phyloP scores from a whole-genome alignment of 2,888 invertebrate species.

The Parnassius glacialis region DNA sequence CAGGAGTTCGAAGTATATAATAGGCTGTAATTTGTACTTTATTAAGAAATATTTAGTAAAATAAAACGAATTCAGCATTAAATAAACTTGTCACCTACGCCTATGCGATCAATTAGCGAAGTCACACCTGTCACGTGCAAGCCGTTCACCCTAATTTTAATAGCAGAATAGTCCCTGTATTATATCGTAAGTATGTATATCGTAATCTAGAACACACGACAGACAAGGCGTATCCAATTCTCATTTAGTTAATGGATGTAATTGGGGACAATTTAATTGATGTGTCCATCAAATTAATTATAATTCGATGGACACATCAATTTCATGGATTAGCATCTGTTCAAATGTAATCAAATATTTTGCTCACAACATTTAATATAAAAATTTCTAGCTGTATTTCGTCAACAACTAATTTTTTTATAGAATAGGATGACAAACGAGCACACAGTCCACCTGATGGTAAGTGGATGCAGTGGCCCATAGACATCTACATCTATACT shows the following conservation, averaged over 20 bases:
- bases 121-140: not conserved
- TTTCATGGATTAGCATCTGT: too few relatives aligned
- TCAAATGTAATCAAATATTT: too few relatives aligned
- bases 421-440: too few relatives aligned
- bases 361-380: too few relatives aligned
- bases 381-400: too few relatives aligned
- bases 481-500: too few relatives aligned
- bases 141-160: not conserved
- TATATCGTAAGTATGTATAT: not conserved
- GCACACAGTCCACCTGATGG: too few relatives aligned
- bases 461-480: too few relatives aligned
- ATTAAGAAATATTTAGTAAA: not conserved
- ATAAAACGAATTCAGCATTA: not conserved
- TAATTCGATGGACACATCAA: too few relatives aligned
- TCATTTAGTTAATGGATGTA: conserved; percentile 3
- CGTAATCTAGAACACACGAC: not conserved
- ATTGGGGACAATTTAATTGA: conserved; percentile 2
- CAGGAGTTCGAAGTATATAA: too few relatives aligned
- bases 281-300: not conserved
- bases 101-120: not conserved
- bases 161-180: not conserved
- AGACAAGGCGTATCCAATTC: not conserved
- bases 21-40: too few relatives aligned
- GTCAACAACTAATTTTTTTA: too few relatives aligned
- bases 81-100: not conserved